Base-by-base conservation (phyloP, 2,888 invertebrate species). In the Amphipyra tragopoginis region DNA sequence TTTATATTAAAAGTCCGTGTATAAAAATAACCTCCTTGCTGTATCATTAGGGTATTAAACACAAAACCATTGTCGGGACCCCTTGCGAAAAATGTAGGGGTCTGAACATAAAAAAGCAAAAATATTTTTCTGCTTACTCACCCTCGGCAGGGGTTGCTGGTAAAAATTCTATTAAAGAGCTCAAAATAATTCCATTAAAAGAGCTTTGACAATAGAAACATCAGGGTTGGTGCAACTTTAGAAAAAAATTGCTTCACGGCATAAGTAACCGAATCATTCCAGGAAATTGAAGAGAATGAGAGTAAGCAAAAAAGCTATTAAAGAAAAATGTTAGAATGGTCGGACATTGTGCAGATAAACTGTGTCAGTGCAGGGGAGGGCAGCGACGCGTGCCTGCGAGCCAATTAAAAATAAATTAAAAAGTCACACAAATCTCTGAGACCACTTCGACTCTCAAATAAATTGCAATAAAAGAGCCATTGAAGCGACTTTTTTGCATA, bases 351-450 rank as follows among this genome's bases (percentile, higher is more conserved):
- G 68, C 36, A 68, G 59, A 73, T 58, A 51, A 63, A 66, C 50
- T 42, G 65, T 11, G 50, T 11, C 14, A 14, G 45, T 42, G 52
- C 42, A 45, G 40, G 61, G 67, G 61, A 26, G 57, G 34, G 36
- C 59, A 55, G 51, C 9, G 54, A 65, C 59, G 57, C 60, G 62
- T 63, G 55, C 49, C 34, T 33, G 33, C 21, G 42, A 62, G 48
- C 44, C 63, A 77, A 75, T 75, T 75, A 70, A 75, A 75, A 66
- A 66, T 70, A 66, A 70, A 77, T 77, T 75, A 70, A 73, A n/a
- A 68, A 68, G 63, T 64, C 45, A 56, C 63, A 60, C 75, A 59
- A 75, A 66, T 59, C 66, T 54, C 44, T n/a, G 15, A 13, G 49
- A 47, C 13, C 38, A 36, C 38, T 47, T 29, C 14, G 21, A 38